These are phyloP conservation scores for Prionailurus bengalensis DNA, from an alignment of 2,113 vertebrate genomes.

Conservation along the genomic window DNA sequence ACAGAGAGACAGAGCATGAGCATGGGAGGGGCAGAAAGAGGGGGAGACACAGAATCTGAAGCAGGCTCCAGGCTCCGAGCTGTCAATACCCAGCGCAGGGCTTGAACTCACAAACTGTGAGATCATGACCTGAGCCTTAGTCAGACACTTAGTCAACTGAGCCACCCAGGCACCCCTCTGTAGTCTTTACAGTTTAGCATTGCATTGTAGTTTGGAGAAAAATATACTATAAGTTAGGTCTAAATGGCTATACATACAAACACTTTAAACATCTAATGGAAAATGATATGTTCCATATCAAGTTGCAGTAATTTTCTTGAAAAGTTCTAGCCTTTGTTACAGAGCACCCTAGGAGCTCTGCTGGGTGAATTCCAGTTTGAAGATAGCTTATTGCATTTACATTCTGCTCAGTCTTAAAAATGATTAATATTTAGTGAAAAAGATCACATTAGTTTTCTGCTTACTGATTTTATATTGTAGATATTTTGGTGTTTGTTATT, in stretches of 20 bases:
- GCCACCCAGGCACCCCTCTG: no score
- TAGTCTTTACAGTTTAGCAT: not conserved
- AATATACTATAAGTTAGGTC: not conserved
- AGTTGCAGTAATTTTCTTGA: not conserved
- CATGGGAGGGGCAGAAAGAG: no score
- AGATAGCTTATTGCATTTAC: not conserved
- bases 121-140: no score
- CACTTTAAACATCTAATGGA: not conserved
- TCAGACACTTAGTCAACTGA: no score
- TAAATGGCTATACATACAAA: not conserved
- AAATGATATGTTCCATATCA: not conserved
- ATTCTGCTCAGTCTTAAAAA: not conserved
- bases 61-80: no score
- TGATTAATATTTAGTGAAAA: conserved; percentile 14
- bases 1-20: no score
- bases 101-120: no score
- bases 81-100: no score
- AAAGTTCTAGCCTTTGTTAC: not conserved
- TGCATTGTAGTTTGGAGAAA: not conserved
- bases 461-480: conserved; percentile 31
- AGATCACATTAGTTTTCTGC: not conserved
- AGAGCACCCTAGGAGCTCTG: not conserved
- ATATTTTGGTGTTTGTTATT: conserved; percentile 60
- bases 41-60: no score
- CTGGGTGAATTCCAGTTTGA: not conserved